These are phyloP conservation scores for Venturia canescens DNA, from an alignment of 1,140 invertebrate species.

Conservation along the genomic window DNA sequence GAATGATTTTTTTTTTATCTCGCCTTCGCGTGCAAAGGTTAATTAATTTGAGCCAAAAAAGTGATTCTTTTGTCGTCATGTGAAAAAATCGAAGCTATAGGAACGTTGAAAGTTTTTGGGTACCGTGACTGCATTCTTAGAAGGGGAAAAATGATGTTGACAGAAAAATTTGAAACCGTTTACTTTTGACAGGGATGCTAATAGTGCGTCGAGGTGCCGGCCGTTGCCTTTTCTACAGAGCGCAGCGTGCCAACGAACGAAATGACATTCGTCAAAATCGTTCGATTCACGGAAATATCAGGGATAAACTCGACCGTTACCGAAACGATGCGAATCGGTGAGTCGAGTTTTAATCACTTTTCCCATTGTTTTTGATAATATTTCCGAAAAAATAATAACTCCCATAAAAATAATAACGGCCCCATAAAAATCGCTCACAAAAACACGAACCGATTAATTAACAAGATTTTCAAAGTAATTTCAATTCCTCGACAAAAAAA, in stretches of 20 bases:
- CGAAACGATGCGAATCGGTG: slow-evolving; percentile 66
- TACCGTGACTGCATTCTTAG: not conserved
- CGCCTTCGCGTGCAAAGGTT: no score
- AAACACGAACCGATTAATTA: no score
- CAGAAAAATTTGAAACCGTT: not conserved
- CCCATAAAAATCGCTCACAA: no score
- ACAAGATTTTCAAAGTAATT: no score
- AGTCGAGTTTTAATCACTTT: slow-evolving; percentile 52
- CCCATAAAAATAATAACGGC: no score
- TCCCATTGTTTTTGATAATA: not conserved
- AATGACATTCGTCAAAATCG: slow-evolving; percentile 55
- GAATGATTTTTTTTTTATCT: no score
- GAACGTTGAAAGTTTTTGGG: not conserved
- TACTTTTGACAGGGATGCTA: slow-evolving; percentile 68
- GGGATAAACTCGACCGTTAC: slow-evolving; percentile 67
- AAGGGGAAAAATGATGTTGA: no score
- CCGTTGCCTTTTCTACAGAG: slow-evolving; percentile 70
- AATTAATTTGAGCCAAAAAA: no score
- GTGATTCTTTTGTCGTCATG: no score
- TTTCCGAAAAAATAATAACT: no score
- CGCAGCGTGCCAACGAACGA: slow-evolving; percentile 66
- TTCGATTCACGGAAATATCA: slow-evolving; percentile 53
- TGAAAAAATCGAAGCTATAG: no score
- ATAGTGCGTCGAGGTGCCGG: slow-evolving; percentile 70
- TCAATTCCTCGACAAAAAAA: no score